Evolutionary conservation across 2,888 invertebrate genomes (phyloP), one percentile per base, ranked within the genome.

Genomic region (Galeruca laticollis): DNA sequence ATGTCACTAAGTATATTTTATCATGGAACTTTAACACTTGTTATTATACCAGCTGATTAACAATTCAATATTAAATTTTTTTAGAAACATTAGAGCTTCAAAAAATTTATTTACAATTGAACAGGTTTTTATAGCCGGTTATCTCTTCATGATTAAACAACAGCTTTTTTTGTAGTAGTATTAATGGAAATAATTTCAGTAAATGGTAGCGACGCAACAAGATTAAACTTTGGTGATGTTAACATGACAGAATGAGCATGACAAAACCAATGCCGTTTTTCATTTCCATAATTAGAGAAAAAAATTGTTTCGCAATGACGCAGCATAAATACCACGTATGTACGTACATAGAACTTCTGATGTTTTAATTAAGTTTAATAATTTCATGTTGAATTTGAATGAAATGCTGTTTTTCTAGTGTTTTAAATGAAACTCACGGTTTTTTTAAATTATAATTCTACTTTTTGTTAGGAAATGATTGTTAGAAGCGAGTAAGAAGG

Each of bases 291-390:
- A 60, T 60, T 60, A 60, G 21, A 20, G 33, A 40, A 60, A 60
- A 26, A 60, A 60, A 37, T n/a, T 10, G 43, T 5, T 11, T 1
- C 9, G 15, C 40, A 43, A 20, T 40, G 43, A 26, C 13, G 6
- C 37, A 60, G 20, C n/a, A n/a, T 26, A 33, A 13, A 20, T n/a
- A 10, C 13, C 18, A 18, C 8, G 6, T 20, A 26, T 40, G n/a
- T 13, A 4, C 2, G 1, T 20, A n/a, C 15, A 21, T 60, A 13
- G 26, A 60, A 37, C 60, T 60, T 60, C 20, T 43, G 43, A 60
- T 60, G 60, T 60, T 60, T 60, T 21, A 60, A 60, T 60, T 60
- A 60, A 60, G 21, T 18, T 40, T 60, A 21, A 40, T 40, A 18
- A 60, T 20, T 43, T 59, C 20, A 40, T 59, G 59, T 57, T 57